Evolutionary conservation across 2,113 vertebrate genomes (phyloP).

Genomic region (Tapirus terrestris): DNA sequence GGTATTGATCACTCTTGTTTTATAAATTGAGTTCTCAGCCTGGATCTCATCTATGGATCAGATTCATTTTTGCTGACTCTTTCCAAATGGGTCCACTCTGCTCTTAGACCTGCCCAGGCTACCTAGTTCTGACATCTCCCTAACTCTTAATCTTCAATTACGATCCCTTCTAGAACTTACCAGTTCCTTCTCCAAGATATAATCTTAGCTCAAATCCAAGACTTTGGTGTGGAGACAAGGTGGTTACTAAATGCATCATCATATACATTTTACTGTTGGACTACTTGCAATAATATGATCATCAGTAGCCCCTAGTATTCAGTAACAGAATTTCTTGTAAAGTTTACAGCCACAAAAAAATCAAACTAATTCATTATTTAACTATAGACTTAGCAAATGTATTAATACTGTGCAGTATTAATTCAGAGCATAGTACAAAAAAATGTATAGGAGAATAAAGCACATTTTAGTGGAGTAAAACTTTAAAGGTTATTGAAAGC

Average conservation of each 20-base stretch:
- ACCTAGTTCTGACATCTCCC: not conserved
- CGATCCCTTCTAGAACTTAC: not conserved
- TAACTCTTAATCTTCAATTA: not conserved
- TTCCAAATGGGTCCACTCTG: not conserved
- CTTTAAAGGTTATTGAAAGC: not conserved
- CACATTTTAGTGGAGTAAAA: slow-evolving; percentile 18
- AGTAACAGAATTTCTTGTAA: not conserved
- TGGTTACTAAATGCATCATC: not conserved
- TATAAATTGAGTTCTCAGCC: not conserved
- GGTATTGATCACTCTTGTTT: not conserved
- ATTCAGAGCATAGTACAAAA: not conserved
- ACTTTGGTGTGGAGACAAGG: not conserved
- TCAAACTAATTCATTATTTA: slow-evolving; percentile 40
- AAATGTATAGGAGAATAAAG: not conserved
- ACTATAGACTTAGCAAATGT: not conserved
- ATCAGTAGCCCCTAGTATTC: not conserved
- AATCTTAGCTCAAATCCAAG: not conserved
- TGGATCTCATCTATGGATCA: not conserved
- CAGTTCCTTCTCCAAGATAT: not conserved
- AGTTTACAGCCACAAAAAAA: not conserved
- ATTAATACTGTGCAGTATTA: not conserved
- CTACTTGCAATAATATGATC: not conserved
- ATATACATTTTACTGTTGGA: not conserved
- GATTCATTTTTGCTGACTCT: not conserved
- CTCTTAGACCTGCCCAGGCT: not conserved